These are phyloP conservation scores for Epizoanthus fatuus DNA, from an alignment of 92 coral and sea anemone genomes.

Conservation along the genomic window DNA sequence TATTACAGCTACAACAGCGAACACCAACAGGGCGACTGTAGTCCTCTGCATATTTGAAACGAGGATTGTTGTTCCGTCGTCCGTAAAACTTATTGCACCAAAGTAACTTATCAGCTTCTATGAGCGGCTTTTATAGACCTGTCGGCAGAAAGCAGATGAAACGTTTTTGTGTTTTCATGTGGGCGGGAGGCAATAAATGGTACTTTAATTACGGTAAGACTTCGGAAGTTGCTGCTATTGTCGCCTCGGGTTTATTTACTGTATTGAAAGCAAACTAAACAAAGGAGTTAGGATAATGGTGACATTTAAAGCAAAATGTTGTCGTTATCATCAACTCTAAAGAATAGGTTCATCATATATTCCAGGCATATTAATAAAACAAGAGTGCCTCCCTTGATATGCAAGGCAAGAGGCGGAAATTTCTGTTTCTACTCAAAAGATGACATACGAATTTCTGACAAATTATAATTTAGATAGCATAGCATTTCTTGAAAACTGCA, in stretches of 20 bases:
- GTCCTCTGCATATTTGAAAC: conserved; percentile 10
- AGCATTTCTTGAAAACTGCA: too few species aligned
- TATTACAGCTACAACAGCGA: background rate
- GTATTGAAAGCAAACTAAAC: conserved; percentile 42
- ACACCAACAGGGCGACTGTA: background rate
- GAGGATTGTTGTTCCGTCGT: background rate
- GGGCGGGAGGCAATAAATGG: conserved; percentile 9
- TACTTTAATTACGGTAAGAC: conserved; percentile 32
- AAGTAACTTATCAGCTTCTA: background rate
- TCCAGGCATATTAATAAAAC: background rate
- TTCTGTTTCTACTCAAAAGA: too few species aligned
- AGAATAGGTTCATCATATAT: conserved; percentile 8
- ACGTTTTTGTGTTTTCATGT: background rate
- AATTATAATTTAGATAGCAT: too few species aligned
- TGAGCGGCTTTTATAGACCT: conserved; percentile 6
- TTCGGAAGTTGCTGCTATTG: conserved; percentile 26
- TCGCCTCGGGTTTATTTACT: conserved; percentile 5
- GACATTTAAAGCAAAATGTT: background rate
- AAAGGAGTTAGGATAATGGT: conserved; percentile 14
- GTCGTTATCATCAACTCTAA: background rate
- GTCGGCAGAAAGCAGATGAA: conserved; percentile 24
- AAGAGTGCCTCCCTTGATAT: background rate
- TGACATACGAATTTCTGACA: too few species aligned
- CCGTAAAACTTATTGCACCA: background rate
- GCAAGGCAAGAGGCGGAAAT: background rate